phyloP scores from a whole-genome alignment of 2,113 vertebrate genomes.

The Coregonus clupeaformis region DNA sequence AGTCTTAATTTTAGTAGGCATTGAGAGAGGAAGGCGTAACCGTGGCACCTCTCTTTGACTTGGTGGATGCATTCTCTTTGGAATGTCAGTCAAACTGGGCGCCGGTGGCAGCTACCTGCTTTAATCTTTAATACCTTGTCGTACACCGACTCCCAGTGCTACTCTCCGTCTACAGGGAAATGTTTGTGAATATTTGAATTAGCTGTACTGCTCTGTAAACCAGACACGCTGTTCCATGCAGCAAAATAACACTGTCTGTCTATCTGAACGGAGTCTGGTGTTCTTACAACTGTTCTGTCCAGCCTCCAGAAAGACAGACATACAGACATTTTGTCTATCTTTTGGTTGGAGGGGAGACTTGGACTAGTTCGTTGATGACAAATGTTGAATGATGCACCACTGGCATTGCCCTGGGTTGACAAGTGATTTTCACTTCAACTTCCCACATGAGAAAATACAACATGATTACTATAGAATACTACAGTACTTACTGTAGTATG shows the following conservation, averaged over 20 bases:
- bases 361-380: no score
- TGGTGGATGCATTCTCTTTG: not conserved
- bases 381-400: no score
- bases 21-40: not conserved
- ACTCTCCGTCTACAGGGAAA: not conserved
- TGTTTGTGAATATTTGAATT: conserved; percentile 2
- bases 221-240: not conserved
- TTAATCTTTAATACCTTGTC: not conserved
- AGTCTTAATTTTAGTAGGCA: conserved; percentile 3
- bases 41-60: not conserved
- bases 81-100: conserved; percentile 6
- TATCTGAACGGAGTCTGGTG: no score
- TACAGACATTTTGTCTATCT: not conserved
- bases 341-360: no score
- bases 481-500: no score
- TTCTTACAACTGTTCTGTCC: no score
- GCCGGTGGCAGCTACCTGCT: not conserved
- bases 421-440: no score
- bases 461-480: no score
- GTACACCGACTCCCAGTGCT: not conserved
- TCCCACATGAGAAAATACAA: no score
- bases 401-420: no score
- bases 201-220: not conserved
- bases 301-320: not conserved
- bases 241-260: not conserved